Evolutionary conservation across 2,113 vertebrate species (phyloP).

Genomic region (Microtus richardsoni): DNA sequence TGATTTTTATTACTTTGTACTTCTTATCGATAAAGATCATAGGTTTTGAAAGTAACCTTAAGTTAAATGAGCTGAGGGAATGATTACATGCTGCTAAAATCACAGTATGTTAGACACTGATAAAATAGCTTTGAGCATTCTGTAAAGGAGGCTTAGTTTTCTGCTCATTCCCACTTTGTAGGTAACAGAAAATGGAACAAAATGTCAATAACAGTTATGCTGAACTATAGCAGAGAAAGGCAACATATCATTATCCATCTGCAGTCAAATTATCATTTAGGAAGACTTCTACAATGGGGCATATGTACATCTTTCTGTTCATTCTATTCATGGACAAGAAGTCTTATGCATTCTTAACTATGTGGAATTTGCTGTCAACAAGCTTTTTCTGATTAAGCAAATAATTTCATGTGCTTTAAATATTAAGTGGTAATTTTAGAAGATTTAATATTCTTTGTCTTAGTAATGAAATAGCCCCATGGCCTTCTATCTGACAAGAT

Average conservation of each 20-base stretch:
- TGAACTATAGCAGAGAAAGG: conserved; percentile 51
- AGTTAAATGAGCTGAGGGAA: conserved; percentile 32
- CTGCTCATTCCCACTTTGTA: conserved; percentile 26
- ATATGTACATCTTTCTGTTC: conserved; percentile 57
- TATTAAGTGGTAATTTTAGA: conserved; percentile 55
- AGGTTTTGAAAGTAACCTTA: conserved; percentile 56
- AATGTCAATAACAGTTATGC: conserved; percentile 66
- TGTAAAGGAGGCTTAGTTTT: conserved; percentile 22
- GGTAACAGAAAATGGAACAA: conserved; percentile 68
- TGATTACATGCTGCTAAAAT: conserved; percentile 40
- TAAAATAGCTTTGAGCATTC: conserved; percentile 59
- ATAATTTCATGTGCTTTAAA: conserved; percentile 71
- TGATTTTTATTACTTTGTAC: conserved; percentile 31
- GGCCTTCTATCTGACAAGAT: neutral
- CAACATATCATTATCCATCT: conserved; percentile 77
- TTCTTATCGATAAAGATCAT: neutral
- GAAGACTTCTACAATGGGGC: conserved; percentile 54
- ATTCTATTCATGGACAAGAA: conserved; percentile 69
- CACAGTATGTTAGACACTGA: neutral
- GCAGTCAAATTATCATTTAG: conserved; percentile 70
- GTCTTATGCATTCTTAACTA: conserved; percentile 73
- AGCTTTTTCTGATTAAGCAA: conserved; percentile 70
- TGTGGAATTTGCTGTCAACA: conserved; percentile 73
- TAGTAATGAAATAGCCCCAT: neutral
- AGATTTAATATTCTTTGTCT: conserved; percentile 24